Percentiles rank a stretch among this genome's conserved stretches.
Evolutionary conservation across 2,797 vertebrate species (phyloP).

Genomic region (Rallus crepitans): DNA sequence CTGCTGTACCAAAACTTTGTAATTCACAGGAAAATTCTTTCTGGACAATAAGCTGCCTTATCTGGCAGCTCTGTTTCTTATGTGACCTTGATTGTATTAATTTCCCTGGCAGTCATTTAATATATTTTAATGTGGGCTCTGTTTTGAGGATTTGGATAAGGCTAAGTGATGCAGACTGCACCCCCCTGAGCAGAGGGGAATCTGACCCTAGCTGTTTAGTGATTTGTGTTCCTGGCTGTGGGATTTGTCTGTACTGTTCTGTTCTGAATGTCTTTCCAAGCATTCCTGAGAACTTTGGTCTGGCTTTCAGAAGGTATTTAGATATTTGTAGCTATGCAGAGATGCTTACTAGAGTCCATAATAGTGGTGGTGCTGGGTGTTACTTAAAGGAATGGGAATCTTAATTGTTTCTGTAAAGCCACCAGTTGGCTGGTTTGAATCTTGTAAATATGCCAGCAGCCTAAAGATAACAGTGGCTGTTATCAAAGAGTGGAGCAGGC

Average conservation of each 20-base stretch:
- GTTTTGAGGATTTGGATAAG: neutral
- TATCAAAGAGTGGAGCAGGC: neutral
- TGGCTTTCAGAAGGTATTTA: neutral
- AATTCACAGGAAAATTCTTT: neutral
- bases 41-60: neutral
- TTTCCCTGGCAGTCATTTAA: neutral
- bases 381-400: neutral
- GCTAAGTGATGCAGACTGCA: neutral
- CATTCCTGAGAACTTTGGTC: neutral
- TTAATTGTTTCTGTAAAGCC: neutral
- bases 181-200: neutral
- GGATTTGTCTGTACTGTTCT: neutral
- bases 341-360: neutral
- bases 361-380: neutral
- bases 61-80: neutral
- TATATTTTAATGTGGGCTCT: neutral
- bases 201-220: neutral
- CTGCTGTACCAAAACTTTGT: conserved; percentile 16
- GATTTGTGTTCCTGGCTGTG: neutral
- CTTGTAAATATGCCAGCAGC: neutral
- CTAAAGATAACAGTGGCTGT: neutral
- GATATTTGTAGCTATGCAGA: neutral
- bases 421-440: neutral
- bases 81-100: neutral
- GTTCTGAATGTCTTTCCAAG: neutral